A percentile compares a stretch with the other conserved stretches of the same genome.
These are phyloP conservation scores for Sicus ferrugineus DNA, from an alignment of 2,888 invertebrate genomes.

Conservation along the genomic window DNA sequence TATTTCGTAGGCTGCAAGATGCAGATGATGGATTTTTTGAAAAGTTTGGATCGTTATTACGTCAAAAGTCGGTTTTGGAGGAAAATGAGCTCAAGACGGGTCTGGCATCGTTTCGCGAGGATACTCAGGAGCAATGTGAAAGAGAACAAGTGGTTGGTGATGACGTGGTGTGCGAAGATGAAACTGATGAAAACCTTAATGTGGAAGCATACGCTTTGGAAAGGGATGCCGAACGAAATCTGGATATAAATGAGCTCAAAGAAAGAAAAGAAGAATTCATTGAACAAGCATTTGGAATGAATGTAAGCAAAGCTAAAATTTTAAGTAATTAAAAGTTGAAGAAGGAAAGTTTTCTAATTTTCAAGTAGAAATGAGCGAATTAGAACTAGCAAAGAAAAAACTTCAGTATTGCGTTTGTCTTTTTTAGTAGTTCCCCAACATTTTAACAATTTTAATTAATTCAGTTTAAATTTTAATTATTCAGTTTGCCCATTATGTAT, in stretches of 20 bases:
- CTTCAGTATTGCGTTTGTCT: background rate
- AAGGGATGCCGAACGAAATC: constrained; percentile 37
- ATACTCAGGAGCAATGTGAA: constrained; percentile 46
- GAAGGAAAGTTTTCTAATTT: background rate
- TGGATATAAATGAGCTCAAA: constrained; percentile 39
- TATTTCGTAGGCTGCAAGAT: constrained; percentile 73
- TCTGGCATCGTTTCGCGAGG: constrained; percentile 66
- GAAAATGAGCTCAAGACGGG: constrained; percentile 64
- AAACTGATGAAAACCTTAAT: constrained; percentile 33
- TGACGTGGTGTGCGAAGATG: constrained; percentile 21
- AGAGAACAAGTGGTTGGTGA: constrained; percentile 39
- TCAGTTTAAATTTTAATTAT: too few relatives aligned
- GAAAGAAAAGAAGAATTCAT: constrained; percentile 66
- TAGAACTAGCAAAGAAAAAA: background rate
- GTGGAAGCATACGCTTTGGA: constrained; percentile 47
- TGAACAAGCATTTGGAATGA: constrained; percentile 74
- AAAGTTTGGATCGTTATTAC: constrained; percentile 78
- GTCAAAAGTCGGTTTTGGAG: constrained; percentile 70
- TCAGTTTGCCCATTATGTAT: background rate
- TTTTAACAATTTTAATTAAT: too few relatives aligned
- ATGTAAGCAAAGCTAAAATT: constrained; percentile 79
- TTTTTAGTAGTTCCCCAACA: too few relatives aligned
- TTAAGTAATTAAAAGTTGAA: too few relatives aligned
- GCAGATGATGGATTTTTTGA: constrained; percentile 86
- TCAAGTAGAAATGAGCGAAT: background rate